Percentiles rank a stretch among this genome's conserved stretches.
phyloP scores from a whole-genome alignment of 2,113 vertebrate genomes.

The Plestiodon gilberti region DNA sequence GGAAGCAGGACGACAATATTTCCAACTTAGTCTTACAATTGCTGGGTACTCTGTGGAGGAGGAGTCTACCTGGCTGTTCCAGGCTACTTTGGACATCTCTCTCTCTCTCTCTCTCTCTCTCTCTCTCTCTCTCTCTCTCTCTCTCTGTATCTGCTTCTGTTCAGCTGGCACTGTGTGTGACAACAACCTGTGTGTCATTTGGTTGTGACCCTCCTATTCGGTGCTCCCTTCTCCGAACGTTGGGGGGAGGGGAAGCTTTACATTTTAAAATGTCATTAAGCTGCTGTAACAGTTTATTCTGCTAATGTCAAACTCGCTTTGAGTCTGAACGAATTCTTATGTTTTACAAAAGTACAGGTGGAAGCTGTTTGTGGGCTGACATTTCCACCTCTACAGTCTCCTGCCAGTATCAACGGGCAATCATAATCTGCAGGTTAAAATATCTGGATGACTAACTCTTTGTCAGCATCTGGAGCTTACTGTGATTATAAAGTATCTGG shows the following conservation, averaged over 20 bases:
- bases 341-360: not conserved
- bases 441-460: not conserved
- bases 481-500: not conserved
- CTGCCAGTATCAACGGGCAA: not conserved
- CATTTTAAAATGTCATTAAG: not conserved
- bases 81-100: not conserved
- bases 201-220: not conserved
- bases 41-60: not conserved
- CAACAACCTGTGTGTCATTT: not conserved
- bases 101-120: no score
- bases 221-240: not conserved
- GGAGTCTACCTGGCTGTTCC: conserved; percentile 3
- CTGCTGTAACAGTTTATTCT: not conserved
- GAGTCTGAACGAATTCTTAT: not conserved
- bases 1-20: not conserved
- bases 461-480: not conserved
- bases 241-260: no score
- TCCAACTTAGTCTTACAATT: conserved; percentile 13
- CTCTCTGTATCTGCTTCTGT: not conserved
- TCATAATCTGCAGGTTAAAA: not conserved
- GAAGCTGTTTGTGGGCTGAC: not conserved
- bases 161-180: not conserved
- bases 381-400: not conserved
- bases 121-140: no score
- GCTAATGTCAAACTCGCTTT: not conserved